A percentile compares a stretch with the other conserved stretches of the same genome.
Conservation (phyloP, 1,140 invertebrate genomes). For the Drosophila bifasciata region DNA sequence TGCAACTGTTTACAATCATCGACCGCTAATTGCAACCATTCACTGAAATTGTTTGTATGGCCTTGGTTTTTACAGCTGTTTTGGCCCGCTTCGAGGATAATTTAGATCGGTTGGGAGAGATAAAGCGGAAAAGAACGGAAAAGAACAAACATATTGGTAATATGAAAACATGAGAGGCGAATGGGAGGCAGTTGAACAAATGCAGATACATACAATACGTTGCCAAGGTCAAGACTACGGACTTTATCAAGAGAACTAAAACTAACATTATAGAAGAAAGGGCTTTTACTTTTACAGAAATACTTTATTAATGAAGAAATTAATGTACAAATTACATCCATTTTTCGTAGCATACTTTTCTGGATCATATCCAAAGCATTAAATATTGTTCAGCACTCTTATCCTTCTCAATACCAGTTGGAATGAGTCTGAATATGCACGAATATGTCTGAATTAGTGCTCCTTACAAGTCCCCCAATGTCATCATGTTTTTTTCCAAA, state of each 20-base stretch:
- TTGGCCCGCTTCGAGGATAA: conserved; percentile 16
- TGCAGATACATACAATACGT: too few species aligned
- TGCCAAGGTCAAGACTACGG: too few species aligned
- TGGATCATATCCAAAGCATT: conserved; percentile 2
- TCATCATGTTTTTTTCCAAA: conserved; percentile 39
- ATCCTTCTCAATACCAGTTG: conserved; percentile 11
- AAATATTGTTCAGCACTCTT: background rate
- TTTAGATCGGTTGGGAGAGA: conserved; percentile 19
- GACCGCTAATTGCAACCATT: conserved; percentile 56
- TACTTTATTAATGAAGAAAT: too few species aligned
- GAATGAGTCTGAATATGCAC: conserved; percentile 34
- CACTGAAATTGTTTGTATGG: conserved; percentile 40
- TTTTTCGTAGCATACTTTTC: conserved; percentile 55
- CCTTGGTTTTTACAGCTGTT: conserved; percentile 62
- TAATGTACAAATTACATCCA: background rate
- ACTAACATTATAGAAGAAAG: too few species aligned
- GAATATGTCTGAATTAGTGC: conserved; percentile 13
- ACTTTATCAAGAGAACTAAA: too few species aligned
- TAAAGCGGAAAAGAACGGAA: conserved; percentile 6
- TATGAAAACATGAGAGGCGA: background rate
- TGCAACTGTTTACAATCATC: conserved; percentile 42
- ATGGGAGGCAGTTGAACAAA: background rate
- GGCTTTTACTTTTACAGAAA: too few species aligned
- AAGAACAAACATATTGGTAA: background rate
- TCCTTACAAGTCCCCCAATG: conserved; percentile 46